A percentile compares a stretch with the other conserved stretches of the same genome.
These are phyloP conservation scores for Gymnogyps californianus DNA, from an alignment of 2,113 vertebrate species.

Conservation along the genomic window DNA sequence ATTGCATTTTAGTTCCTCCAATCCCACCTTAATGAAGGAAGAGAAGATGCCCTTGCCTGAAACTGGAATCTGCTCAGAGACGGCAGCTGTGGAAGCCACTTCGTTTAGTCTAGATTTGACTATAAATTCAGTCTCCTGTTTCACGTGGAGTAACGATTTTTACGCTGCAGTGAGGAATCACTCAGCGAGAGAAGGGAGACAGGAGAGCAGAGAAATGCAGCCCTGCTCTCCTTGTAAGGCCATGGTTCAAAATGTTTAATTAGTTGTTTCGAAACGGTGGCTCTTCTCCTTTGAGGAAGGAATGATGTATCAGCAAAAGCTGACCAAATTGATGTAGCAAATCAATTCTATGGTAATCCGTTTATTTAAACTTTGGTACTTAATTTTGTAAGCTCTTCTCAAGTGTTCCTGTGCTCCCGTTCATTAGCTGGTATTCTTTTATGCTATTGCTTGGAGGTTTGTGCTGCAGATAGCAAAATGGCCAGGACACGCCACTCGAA, in stretches of 20 bases:
- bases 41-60: background rate
- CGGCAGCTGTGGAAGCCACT: background rate
- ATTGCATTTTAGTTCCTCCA: background rate
- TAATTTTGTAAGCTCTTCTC: constrained; percentile 68
- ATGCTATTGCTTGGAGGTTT: constrained; percentile 9
- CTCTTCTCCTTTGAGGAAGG: constrained; percentile 14
- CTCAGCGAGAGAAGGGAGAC: background rate
- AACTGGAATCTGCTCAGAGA: background rate
- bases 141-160: background rate
- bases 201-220: background rate
- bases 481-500: constrained; percentile 37
- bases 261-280: constrained; percentile 16
- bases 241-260: constrained; percentile 39
- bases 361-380: constrained; percentile 70
- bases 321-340: constrained; percentile 58
- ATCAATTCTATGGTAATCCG: constrained; percentile 63
- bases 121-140: background rate
- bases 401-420: background rate
- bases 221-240: background rate
- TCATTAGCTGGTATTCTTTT: constrained; percentile 50
- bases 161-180: background rate
- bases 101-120: background rate
- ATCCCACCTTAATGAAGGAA: background rate
- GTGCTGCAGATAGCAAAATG: constrained; percentile 43
- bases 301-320: constrained; percentile 63